Base-by-base conservation (phyloP, 2,113 vertebrate species). In the Todiramphus chloris region DNA sequence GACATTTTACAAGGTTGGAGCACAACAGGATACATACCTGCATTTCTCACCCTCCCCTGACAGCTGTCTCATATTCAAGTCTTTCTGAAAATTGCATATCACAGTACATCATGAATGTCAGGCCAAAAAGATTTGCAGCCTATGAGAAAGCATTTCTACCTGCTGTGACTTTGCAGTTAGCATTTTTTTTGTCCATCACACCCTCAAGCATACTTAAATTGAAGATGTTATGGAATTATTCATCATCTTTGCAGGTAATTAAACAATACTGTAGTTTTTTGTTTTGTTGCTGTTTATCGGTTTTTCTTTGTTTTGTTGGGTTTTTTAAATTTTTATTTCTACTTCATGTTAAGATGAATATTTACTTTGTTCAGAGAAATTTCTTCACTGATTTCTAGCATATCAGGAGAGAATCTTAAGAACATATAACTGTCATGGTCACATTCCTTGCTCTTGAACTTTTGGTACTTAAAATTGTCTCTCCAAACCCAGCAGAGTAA, bases 71-170 rank as follows among this genome's bases (percentile, higher is more conserved):
- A 55, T 69, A 51, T 58, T 51, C 56, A 63, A 68, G 62, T 78
- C 51, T 81, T 93, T 91, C 92, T 95, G 84, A 79, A 97, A 94
- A 94, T 84, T 86, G 67, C 69, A 13, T 74, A 55, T 93, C 74
- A 62, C 30, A 67, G 80, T 35, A 83, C 44, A 17, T 69, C 58
- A 46, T 27, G 18, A 50, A 56, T 7, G 21, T 39, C 63, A 79
- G 8, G 53, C 43, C 66, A 60, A 46, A 76, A 90, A 64, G 33
- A 70, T 62, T 21, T 66, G 19, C 75, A 18, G 21, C 53, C 37
- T 13, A 41, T 28, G 6, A 84, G 16, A 17, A 94, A 78, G 13
- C 5, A 68, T 72, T 87, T 89, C 53, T 35, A 75, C 25, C 13
- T 39, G 28, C 69, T 90, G 41, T 4, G 2, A 41, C 5, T 82